Percentiles rank a stretch among this genome's conserved stretches.
Evolutionary conservation across 30 jellyfish, hydroid and myxozoan genomes (phyloP).

Genomic region (Turritopsis dohrnii): DNA sequence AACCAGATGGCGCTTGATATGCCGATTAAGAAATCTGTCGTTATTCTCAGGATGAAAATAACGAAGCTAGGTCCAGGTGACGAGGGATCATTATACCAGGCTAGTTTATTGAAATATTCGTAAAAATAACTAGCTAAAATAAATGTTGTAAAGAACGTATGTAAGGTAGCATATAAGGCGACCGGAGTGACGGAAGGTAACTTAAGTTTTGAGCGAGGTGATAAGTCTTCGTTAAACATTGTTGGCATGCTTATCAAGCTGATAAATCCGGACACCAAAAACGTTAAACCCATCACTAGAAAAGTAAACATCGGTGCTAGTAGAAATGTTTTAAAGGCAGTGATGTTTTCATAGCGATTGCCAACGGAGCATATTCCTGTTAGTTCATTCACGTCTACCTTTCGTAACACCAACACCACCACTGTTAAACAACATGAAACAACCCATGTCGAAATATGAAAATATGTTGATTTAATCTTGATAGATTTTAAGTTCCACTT

Average conservation of each 20-base stretch:
- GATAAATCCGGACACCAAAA: slow-evolving; percentile 77
- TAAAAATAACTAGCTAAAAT: slow-evolving; percentile 85
- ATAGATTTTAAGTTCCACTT: slow-evolving; percentile 82
- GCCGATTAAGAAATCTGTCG: slow-evolving; percentile 75
- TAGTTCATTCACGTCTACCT: slow-evolving; percentile 89
- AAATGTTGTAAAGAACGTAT: slow-evolving; percentile 68
- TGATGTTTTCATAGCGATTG: slow-evolving; percentile 80
- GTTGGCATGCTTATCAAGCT: slow-evolving; percentile 67
- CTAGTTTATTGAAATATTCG: slow-evolving; percentile 80
- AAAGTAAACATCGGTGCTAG: slow-evolving; percentile 92
- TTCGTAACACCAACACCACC: slow-evolving; percentile 67
- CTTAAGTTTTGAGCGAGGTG: slow-evolving; percentile 35
- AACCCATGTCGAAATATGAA: slow-evolving; percentile 97
- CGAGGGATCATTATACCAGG: slow-evolving; percentile 74
- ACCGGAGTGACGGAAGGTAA: slow-evolving; percentile 49
- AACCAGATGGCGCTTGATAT: slow-evolving; percentile 78
- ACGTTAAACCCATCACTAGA: slow-evolving; percentile 81
- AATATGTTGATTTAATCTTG: slow-evolving; percentile 49
- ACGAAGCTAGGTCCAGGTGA: slow-evolving; percentile 92
- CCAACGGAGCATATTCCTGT: slow-evolving; percentile 98
- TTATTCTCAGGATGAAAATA: slow-evolving; percentile 74
- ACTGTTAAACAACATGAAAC: slow-evolving; percentile 89
- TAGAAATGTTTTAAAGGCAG: slow-evolving; percentile 82
- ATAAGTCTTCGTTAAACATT: slow-evolving; percentile 30
- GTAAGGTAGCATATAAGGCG: slow-evolving; percentile 79